Evolutionary conservation across 2,888 invertebrate genomes (phyloP), one percentile per base, ranked within the genome.

Genomic region (Vesta saturnalis): DNA sequence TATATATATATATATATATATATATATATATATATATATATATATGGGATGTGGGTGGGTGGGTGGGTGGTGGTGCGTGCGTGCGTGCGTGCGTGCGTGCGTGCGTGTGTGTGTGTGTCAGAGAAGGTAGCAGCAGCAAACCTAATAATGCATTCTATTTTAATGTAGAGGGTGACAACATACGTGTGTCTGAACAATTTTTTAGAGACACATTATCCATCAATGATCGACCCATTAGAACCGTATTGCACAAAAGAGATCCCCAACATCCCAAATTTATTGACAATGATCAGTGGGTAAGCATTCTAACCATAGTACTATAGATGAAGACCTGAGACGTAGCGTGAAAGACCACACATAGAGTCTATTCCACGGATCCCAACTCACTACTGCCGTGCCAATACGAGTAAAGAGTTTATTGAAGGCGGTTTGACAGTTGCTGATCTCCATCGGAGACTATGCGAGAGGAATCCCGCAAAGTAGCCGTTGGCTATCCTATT

Each of bases 311-410:
- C 77, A 74, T 59, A 63, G 64, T 60, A 69, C 58, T 39, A 60
- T 73, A 19, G 60, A 61, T 59, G 67, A 58, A 64, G 55, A 67
- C n/a, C 59, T 74, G 10, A 76, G 67, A 54, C 55, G 70, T 56
- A 70, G 69, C 35, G 67, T 76, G 30, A 63, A 64, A 52, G 35
- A 64, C n/a, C 75, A 75, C n/a, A n/a, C 60, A 76, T 77, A 22
- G 65, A 75, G 56, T 69, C 73, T 14, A 77, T 76, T 46, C 74
- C 77, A 22, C 49, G 73, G 39, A 76, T 77, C 55, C 73, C 73
- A 58, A 74, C 74, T 43, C 77, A 77, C 59, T 75, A 77, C 52
- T 69, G 74, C 19, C 58, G 73, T 6, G 69, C 72, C 39, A 65
- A 71, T 15, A 70, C 74, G 10, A 68, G 15, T 10, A 63, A 68